Evolutionary conservation across 1,140 invertebrate genomes (phyloP).

Genomic region (Musca vetustissima): DNA sequence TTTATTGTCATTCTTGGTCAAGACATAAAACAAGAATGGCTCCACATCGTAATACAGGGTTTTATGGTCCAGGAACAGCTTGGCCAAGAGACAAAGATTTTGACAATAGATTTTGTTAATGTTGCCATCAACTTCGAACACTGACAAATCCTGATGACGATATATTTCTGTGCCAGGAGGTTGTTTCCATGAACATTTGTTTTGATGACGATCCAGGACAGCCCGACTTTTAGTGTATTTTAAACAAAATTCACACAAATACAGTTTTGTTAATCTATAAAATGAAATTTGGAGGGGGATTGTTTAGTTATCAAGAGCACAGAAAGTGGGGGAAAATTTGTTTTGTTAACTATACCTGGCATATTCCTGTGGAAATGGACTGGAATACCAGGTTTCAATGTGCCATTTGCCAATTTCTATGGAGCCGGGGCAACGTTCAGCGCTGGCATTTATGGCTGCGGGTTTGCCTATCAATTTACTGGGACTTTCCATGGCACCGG

Average conservation of each 20-base stretch:
- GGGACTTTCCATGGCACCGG: slow-evolving; percentile 24
- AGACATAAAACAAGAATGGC: slow-evolving; percentile 96
- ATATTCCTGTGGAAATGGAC: slow-evolving; percentile 92
- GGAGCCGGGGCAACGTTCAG: slow-evolving; percentile 76
- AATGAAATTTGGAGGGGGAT: too few species aligned
- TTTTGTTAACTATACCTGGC: slow-evolving; percentile 62
- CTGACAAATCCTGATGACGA: slow-evolving; percentile 80
- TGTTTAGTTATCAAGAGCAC: too few species aligned
- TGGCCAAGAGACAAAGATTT: slow-evolving; percentile 94
- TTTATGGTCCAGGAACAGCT: slow-evolving; percentile 97
- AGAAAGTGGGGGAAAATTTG: too few species aligned
- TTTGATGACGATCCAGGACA: slow-evolving; percentile 86
- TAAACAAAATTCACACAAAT: slow-evolving; percentile 95
- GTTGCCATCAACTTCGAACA: slow-evolving; percentile 94
- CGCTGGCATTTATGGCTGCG: slow-evolving; percentile 33
- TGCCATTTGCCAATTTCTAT: slow-evolving; percentile 93
- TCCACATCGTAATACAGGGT: slow-evolving; percentile 99
- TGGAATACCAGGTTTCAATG: slow-evolving; percentile 94
- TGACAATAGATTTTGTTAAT: slow-evolving; percentile 98
- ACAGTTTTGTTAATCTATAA: slow-evolving; percentile 83
- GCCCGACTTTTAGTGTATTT: slow-evolving; percentile 96
- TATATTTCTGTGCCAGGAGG: slow-evolving; percentile 98
- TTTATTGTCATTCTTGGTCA: slow-evolving; percentile 89
- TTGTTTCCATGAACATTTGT: slow-evolving; percentile 91
- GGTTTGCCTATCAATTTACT: slow-evolving; percentile 14